Evolutionary conservation across 2,797 vertebrate species (phyloP), one percentile per base, ranked within the genome.

Genomic region (Arremon brunneinucha): DNA sequence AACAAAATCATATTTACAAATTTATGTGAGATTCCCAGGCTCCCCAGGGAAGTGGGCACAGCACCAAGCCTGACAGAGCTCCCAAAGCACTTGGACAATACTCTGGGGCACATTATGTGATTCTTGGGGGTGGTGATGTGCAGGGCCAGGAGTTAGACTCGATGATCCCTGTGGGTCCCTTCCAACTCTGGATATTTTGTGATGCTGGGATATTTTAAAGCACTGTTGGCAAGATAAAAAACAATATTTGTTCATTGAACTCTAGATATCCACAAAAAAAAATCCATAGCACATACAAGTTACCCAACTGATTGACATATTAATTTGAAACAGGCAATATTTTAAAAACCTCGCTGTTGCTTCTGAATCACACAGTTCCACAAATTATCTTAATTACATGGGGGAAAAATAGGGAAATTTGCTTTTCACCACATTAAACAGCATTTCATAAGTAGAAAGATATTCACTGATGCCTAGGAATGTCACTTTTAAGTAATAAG

Each of bases 401-500:
- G 8, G 9, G 3, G 3, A 18, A 18, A 68, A 68, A 17, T 3
- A 57, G 20, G n/a, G 19, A 28, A 92, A 87, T 74, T 85, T 83
- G 26, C 52, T 92, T 93, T 85, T 94, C 53, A 91, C 49, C 77
- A 94, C 23, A 44, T 12, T 27, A 63, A 96, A 56, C 15, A 91
- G 72, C 59, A 86, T 95, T 96, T 56, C 46, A 94, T 96, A 52
- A 87, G 59, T 50, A 67, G 37, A 96, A 94, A 94, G 87, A 93
- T 75, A 97, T 23, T 83, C 81, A 94, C 53, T 91, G 89, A 95
- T 86, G 76, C 46, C 81, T 62, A n/a, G 77, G 53, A 90, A 95
- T 13, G 52, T 78, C 93, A 95, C 97, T 97, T 96, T 97, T 94
- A 97, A 97, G 91, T 82, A 87, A 34, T 8, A 84, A 5, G 34